These are phyloP conservation scores for Drosophila ohnishii DNA, from an alignment of 1,140 invertebrate species.

Conservation along the genomic window DNA sequence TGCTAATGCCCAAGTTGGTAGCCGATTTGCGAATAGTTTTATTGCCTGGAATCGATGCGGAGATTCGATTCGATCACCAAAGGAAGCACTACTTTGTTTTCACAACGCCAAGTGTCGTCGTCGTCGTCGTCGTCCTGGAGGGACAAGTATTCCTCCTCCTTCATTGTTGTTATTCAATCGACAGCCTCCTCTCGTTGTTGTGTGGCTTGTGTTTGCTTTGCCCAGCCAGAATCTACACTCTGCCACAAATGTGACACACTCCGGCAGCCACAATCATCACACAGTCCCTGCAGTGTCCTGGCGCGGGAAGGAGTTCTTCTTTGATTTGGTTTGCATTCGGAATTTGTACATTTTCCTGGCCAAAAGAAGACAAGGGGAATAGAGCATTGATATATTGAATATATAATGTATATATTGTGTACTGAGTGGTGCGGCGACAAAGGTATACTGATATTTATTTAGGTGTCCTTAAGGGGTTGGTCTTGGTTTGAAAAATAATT, in stretches of 20 bases:
- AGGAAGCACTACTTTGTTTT: conserved; percentile 10
- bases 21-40: conserved; percentile 17
- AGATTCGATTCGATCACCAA: conserved; percentile 1
- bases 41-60: conserved; percentile 7
- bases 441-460: not conserved
- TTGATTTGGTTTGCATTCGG: conserved; percentile 23
- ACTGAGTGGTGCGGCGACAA: not conserved
- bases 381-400: not conserved
- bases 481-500: not conserved
- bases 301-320: not conserved
- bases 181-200: conserved; percentile 11
- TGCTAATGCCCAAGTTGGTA: conserved; percentile 11
- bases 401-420: not conserved
- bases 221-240: conserved; percentile 2
- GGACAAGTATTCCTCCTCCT: not conserved
- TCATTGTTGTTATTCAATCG: conserved; percentile 29
- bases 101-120: not conserved
- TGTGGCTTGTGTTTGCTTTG: conserved; percentile 20
- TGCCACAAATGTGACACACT: conserved; percentile 31
- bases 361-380: not conserved
- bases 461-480: not conserved
- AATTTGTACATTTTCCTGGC: conserved; percentile 12
- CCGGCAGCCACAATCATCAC: conserved; percentile 15
- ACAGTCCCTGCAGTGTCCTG: not conserved
- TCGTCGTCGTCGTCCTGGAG: not conserved